Base-by-base conservation (phyloP, 1,140 invertebrate genomes). In the Ylistrum balloti region DNA sequence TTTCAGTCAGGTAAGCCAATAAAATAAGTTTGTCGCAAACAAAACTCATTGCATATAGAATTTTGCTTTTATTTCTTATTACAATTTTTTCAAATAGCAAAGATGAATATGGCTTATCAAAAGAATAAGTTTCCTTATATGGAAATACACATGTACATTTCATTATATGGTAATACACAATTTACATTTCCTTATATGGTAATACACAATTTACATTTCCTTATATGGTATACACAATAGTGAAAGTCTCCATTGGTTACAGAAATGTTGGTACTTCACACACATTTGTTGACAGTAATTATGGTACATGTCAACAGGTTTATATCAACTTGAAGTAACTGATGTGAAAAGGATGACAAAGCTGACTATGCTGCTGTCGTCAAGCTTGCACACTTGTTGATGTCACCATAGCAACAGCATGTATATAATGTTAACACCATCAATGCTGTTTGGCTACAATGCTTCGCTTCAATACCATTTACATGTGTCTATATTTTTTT, bases 181-280 rank as follows among this genome's bases (percentile, higher is more conserved):
- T 74, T 9, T 74, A 74, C 56, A 74, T 74, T n/a, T 28, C 56
- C 56, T 74, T 74, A 74, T 74, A 74, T 74, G 56, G 56, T 74
- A 74, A 74, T 74, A 74, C 56, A 74, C 56, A 74, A 74, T 74
- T 74, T 74, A 74, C 56, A 74, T 74, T n/a, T 28, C 56, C 56
- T 74, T 74, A 74, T 74, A 74, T 74, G 56, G 56, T 74, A 74
- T 74, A 74, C 56, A 74, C 56, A 74, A 74, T n/a, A 74, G n/a
- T 28, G 5, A 11, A 74, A n/a, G 22, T 74, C 56, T 74, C 13
- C 56, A 74, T 74, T 74, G 2, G 22, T 74, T 74, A 28, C 5
- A 17, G 56, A 28, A 74, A 74, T 74, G n/a, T 74, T 38, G 13
- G 13, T 13, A 38, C 13, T 38, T 38, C 35, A 38, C 13, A n/a